phyloP scores from a whole-genome alignment of 1,140 invertebrate genomes.

The Hetaerina americana region DNA sequence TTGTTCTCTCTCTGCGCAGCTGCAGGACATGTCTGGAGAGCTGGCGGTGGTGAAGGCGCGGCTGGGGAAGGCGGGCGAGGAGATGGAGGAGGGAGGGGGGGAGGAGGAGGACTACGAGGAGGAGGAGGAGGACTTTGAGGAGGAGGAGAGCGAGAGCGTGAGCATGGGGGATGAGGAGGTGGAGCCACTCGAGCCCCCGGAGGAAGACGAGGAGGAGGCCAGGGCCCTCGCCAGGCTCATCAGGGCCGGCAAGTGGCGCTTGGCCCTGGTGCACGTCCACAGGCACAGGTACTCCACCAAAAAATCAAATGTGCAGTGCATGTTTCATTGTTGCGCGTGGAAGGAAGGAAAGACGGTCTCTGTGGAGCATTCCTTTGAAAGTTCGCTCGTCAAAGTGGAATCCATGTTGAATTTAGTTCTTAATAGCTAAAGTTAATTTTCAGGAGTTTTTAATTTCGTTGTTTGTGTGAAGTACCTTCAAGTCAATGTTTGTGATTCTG shows the following conservation, averaged over 20 bases:
- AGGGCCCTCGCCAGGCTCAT: not conserved
- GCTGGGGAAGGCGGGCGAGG: not conserved
- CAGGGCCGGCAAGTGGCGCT: not conserved
- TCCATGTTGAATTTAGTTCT: too few relatives aligned
- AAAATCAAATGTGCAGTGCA: too few relatives aligned
- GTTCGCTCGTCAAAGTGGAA: too few relatives aligned
- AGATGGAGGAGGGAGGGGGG: not conserved
- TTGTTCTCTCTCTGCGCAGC: too few relatives aligned
- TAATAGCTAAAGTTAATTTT: too few relatives aligned
- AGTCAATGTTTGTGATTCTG: too few relatives aligned
- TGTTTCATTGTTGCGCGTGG: too few relatives aligned
- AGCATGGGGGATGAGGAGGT: not conserved
- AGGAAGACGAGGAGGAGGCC: not conserved
- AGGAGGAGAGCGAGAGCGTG: not conserved
- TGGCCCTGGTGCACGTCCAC: not conserved
- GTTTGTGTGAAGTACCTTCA: too few relatives aligned
- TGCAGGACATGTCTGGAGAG: not conserved
- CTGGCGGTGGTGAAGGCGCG: not conserved
- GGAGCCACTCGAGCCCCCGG: not conserved
- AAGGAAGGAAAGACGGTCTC: not conserved
- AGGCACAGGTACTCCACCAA: not conserved
- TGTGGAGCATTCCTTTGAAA: too few relatives aligned
- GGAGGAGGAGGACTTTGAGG: not conserved
- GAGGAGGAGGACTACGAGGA: not conserved
- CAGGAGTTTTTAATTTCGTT: too few relatives aligned